These are phyloP conservation scores for Liposcelis brunnea DNA, from an alignment of 2,888 invertebrate genomes.

Conservation along the genomic window DNA sequence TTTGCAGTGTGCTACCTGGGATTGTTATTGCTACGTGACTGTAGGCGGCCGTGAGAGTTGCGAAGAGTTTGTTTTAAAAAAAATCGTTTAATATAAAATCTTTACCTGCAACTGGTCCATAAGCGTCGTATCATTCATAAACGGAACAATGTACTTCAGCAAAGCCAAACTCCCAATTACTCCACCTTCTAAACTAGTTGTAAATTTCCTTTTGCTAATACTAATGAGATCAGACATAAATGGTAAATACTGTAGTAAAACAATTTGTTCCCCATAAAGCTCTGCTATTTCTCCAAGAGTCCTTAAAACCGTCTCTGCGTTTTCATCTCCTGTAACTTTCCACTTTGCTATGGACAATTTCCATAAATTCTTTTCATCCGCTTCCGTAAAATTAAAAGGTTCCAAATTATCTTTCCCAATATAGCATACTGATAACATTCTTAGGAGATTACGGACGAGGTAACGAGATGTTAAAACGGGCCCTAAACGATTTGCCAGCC, in stretches of 20 bases:
- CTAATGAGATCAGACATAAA: slow-evolving; percentile 74
- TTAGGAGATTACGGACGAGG: slow-evolving; percentile 74
- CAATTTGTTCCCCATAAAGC: slow-evolving; percentile 74
- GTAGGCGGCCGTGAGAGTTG: no score
- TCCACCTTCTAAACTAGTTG: slow-evolving; percentile 72
- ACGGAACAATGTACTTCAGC: slow-evolving; percentile 61
- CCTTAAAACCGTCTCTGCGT: slow-evolving; percentile 73
- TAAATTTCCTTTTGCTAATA: slow-evolving; percentile 62
- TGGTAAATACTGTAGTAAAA: slow-evolving; percentile 75
- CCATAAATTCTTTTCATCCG: slow-evolving; percentile 29
- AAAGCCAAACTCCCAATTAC: slow-evolving; percentile 68
- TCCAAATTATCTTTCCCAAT: slow-evolving; percentile 62
- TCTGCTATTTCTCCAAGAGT: slow-evolving; percentile 45
- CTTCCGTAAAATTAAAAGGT: slow-evolving; percentile 25
- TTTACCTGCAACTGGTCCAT: slow-evolving; percentile 73
- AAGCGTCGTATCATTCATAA: slow-evolving; percentile 61
- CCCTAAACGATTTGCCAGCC: slow-evolving; percentile 84
- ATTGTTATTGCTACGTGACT: no score
- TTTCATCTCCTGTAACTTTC: slow-evolving; percentile 56
- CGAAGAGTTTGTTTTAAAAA: no score
- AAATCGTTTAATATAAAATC: slow-evolving; percentile 5
- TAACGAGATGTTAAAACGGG: slow-evolving; percentile 85
- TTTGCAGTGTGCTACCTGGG: background rate
- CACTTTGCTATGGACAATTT: slow-evolving; percentile 45
- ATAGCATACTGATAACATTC: slow-evolving; percentile 89